These are phyloP conservation scores for Bujurquina vittata DNA, from an alignment of 2,113 vertebrate genomes.

Conservation along the genomic window DNA sequence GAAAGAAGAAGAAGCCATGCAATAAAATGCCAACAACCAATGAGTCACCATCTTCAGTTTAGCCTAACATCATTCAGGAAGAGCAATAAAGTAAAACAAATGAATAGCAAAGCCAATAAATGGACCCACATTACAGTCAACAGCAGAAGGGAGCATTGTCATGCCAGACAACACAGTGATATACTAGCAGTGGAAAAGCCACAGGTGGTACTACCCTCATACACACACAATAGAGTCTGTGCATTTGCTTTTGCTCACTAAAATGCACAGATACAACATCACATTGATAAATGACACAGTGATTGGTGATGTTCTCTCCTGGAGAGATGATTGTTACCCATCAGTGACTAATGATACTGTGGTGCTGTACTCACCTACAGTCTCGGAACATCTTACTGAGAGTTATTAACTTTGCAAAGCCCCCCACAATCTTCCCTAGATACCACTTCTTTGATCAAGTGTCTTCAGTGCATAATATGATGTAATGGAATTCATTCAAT, in stretches of 20 bases:
- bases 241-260: not conserved
- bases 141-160: not conserved
- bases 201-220: not conserved
- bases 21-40: too few relatives aligned
- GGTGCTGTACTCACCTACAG: slow-evolving; percentile 13
- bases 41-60: not conserved
- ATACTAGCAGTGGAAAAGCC: slow-evolving; percentile 22
- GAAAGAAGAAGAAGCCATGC: too few relatives aligned
- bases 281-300: slow-evolving; percentile 30
- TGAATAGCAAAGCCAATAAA: not conserved
- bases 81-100: not conserved
- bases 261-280: not conserved
- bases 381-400: not conserved
- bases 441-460: not conserved
- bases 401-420: slow-evolving; percentile 11
- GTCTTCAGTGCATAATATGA: not conserved
- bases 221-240: slow-evolving; percentile 10
- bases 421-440: slow-evolving; percentile 7
- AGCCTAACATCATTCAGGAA: not conserved
- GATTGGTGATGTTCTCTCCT: slow-evolving; percentile 9
- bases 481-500: not conserved
- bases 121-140: not conserved
- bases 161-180: not conserved
- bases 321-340: slow-evolving; percentile 26
- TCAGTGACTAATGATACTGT: slow-evolving; percentile 22